Percentiles rank a stretch among this genome's conserved stretches.
Evolutionary conservation across 2,113 vertebrate species (phyloP).

Genomic region (Epinephelus lanceolatus): DNA sequence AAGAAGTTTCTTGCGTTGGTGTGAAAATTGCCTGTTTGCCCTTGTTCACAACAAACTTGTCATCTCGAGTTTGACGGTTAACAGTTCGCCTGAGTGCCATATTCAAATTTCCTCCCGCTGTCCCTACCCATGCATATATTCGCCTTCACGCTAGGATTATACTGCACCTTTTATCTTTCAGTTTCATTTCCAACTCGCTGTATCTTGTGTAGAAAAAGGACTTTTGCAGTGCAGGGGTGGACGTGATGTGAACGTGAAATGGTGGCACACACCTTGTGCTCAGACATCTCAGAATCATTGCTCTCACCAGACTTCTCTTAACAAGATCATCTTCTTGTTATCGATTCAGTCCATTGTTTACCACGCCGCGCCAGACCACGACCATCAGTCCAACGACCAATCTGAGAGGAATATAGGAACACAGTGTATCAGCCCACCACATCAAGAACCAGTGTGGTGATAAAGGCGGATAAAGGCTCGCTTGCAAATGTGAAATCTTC

Average conservation of each 20-base stretch:
- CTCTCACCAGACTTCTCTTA: slow-evolving; percentile 52
- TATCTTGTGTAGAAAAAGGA: slow-evolving; percentile 38
- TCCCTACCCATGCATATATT: slow-evolving; percentile 56
- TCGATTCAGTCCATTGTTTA: slow-evolving; percentile 57
- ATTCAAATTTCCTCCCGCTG: slow-evolving; percentile 54
- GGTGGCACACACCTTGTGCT: slow-evolving; percentile 15
- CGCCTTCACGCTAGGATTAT: slow-evolving; percentile 28
- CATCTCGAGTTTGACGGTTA: slow-evolving; percentile 67
- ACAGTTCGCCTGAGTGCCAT: slow-evolving; percentile 49
- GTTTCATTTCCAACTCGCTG: slow-evolving; percentile 51
- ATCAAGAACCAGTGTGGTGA: slow-evolving; percentile 24
- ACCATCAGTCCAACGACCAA: slow-evolving; percentile 29
- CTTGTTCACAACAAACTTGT: slow-evolving; percentile 66
- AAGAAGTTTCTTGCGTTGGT: slow-evolving; percentile 39
- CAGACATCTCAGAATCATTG: slow-evolving; percentile 42
- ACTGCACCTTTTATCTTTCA: slow-evolving; percentile 64
- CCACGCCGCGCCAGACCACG: not conserved
- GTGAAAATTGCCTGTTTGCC: slow-evolving; percentile 66
- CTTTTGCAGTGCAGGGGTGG: slow-evolving; percentile 36
- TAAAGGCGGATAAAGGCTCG: not conserved
- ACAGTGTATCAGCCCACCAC: not conserved
- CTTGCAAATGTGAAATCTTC: slow-evolving; percentile 7
- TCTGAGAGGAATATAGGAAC: slow-evolving; percentile 49
- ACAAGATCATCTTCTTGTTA: slow-evolving; percentile 58
- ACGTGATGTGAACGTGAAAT: slow-evolving; percentile 62